Percentiles rank a stretch among this genome's conserved stretches.
Evolutionary conservation across 1,140 invertebrate genomes (phyloP).

Genomic region (Eurosta solidaginis): DNA sequence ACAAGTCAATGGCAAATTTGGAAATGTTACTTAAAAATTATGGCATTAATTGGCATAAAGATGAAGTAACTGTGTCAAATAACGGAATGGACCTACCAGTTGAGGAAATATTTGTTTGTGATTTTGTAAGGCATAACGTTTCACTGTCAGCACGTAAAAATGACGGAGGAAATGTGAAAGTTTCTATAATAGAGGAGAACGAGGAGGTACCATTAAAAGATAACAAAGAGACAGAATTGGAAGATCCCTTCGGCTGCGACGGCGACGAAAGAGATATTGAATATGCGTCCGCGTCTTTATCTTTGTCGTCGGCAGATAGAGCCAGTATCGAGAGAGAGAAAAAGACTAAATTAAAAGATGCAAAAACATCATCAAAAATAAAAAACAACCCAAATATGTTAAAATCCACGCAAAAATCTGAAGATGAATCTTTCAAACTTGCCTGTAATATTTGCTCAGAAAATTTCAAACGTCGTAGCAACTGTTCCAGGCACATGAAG

Average conservation of each 20-base stretch:
- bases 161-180: conserved; percentile 34
- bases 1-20: background rate
- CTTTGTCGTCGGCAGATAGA: background rate
- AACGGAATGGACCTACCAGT: background rate
- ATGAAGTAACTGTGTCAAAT: background rate
- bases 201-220: background rate
- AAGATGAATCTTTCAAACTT: background rate
- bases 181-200: background rate
- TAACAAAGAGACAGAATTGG: background rate
- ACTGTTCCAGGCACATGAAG: background rate
- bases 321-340: background rate
- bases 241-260: background rate
- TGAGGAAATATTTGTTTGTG: background rate
- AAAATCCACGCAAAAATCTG: background rate
- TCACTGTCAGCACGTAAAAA: background rate
- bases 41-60: background rate
- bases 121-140: background rate
- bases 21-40: background rate
- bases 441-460: background rate
- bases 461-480: background rate
- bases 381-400: background rate
- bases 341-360: background rate
- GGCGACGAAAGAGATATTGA: no score
- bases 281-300: no score
- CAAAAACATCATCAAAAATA: background rate